Conservation (phyloP, 2,113 vertebrate species). For the Cygnus atratus region DNA sequence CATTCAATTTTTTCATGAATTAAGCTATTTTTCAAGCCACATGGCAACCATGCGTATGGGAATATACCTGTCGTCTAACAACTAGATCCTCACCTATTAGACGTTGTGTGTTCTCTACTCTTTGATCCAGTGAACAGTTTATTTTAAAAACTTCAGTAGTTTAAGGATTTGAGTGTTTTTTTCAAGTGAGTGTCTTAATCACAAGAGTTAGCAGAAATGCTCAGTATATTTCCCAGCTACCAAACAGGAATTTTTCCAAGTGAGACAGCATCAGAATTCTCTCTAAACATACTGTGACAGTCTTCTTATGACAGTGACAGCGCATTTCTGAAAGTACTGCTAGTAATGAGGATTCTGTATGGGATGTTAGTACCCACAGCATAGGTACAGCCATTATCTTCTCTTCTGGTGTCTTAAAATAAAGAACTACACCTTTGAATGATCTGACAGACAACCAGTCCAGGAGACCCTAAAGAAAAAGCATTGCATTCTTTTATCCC, state of each 20-base stretch:
- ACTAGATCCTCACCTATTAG: not conserved
- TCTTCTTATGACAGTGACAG: not conserved
- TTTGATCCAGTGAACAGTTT: not conserved
- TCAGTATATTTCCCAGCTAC: not conserved
- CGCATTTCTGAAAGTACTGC: not conserved
- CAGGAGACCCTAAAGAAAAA: not conserved
- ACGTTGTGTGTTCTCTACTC: not conserved
- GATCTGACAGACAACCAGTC: not conserved
- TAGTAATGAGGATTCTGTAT: not conserved
- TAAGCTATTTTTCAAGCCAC: not conserved
- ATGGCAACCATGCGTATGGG: not conserved
- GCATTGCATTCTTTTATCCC: not conserved
- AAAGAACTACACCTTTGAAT: not conserved
- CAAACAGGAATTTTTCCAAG: not conserved
- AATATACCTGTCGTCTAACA: not conserved
- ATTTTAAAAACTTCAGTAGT: not conserved
- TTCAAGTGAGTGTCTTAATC: not conserved
- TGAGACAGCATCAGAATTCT: not conserved
- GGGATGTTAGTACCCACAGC: not conserved
- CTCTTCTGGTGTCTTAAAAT: not conserved
- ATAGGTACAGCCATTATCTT: not conserved
- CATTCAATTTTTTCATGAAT: not conserved
- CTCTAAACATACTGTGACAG: not conserved
- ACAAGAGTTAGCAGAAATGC: not conserved
- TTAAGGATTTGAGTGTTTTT: not conserved